Percentiles rank a stretch among this genome's conserved stretches.
These are phyloP conservation scores for Thecophora atra DNA, from an alignment of 2,888 invertebrate genomes.

Conservation along the genomic window DNA sequence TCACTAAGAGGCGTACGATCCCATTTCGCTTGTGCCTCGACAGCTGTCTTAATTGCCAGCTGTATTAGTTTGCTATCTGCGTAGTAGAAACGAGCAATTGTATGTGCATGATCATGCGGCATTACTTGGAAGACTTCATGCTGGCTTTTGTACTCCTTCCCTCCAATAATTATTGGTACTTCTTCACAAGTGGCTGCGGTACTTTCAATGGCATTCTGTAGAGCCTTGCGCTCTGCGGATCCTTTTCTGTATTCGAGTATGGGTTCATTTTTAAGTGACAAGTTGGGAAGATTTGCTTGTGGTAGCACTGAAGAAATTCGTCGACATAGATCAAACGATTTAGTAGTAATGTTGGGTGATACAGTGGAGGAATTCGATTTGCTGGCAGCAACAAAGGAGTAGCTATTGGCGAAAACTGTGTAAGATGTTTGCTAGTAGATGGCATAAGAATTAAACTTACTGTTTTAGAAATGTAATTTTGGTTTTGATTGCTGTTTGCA, in stretches of 20 bases:
- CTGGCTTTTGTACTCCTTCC: slow-evolving; percentile 81
- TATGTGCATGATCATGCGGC: slow-evolving; percentile 91
- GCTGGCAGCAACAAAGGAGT: no score
- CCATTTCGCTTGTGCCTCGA: slow-evolving; percentile 86
- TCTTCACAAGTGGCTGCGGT: slow-evolving; percentile 78
- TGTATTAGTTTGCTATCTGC: slow-evolving; percentile 85
- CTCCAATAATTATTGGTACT: slow-evolving; percentile 96
- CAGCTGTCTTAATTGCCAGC: slow-evolving; percentile 84
- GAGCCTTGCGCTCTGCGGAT: slow-evolving; percentile 79
- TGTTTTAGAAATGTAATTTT: no score
- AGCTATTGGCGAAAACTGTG: no score
- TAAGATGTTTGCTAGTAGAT: no score
- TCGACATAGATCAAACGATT: slow-evolving; percentile 53
- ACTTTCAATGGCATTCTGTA: slow-evolving; percentile 76
- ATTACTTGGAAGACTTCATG: slow-evolving; percentile 77
- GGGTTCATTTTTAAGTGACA: slow-evolving; percentile 80
- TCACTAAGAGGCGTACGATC: slow-evolving; percentile 85
- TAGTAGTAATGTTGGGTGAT: background rate
- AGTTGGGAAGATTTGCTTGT: slow-evolving; percentile 73
- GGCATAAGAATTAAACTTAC: no score
- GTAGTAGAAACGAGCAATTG: slow-evolving; percentile 91
- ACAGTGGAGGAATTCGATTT: no score
- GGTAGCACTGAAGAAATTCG: slow-evolving; percentile 74
- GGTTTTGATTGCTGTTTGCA: slow-evolving; percentile 3
- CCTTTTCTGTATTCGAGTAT: slow-evolving; percentile 82